These are phyloP conservation scores for Alloplasta piceator DNA, from an alignment of 2,888 invertebrate species.

Conservation along the genomic window DNA sequence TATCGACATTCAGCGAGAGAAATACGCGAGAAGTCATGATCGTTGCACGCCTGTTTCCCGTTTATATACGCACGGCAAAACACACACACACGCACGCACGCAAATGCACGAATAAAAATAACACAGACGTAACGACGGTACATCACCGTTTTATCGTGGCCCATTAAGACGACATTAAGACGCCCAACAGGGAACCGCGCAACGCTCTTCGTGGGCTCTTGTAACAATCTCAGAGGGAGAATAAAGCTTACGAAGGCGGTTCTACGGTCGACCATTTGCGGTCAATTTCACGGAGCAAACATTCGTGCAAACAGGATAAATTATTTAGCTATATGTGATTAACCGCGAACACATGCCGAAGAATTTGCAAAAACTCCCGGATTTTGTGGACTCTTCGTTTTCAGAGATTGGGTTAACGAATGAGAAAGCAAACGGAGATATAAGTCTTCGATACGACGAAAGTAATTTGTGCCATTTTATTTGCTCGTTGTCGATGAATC, in stretches of 20 bases:
- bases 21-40: slow-evolving; percentile 30
- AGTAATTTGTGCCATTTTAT: slow-evolving; percentile 43
- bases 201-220: slow-evolving; percentile 41
- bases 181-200: slow-evolving; percentile 66
- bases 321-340: slow-evolving; percentile 36
- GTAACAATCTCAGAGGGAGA: not conserved
- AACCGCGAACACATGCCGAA: not conserved
- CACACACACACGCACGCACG: too few relatives aligned
- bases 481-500: slow-evolving; percentile 38
- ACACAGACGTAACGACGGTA: slow-evolving; percentile 6
- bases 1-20: not conserved
- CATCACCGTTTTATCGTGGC: slow-evolving; percentile 72
- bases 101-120: too few relatives aligned
- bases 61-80: not conserved
- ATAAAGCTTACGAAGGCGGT: slow-evolving; percentile 39
- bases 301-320: slow-evolving; percentile 24
- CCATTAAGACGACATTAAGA: slow-evolving; percentile 75
- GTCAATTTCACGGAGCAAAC: slow-evolving; percentile 14
- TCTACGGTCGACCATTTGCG: slow-evolving; percentile 58
- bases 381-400: too few relatives aligned
- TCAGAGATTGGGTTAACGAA: too few relatives aligned
- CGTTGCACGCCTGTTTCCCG: slow-evolving; percentile 39
- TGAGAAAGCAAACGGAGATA: too few relatives aligned
- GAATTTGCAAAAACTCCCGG: not conserved
- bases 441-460: slow-evolving; percentile 31